These are phyloP conservation scores for Luperina testacea DNA, from an alignment of 2,888 invertebrate species.

Conservation along the genomic window DNA sequence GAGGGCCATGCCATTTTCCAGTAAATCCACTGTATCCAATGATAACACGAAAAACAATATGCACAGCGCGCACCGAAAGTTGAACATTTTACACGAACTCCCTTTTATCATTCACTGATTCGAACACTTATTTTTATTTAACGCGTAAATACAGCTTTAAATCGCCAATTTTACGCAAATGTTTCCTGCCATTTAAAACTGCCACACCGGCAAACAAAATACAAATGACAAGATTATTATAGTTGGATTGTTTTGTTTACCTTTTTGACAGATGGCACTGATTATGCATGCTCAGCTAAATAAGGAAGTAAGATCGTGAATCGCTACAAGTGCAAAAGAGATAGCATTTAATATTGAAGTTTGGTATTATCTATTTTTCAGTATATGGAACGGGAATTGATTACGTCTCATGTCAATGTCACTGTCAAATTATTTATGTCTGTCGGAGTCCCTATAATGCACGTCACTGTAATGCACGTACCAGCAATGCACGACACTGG, in stretches of 20 bases:
- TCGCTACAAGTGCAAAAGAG: neutral
- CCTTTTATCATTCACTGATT: constrained; percentile 4
- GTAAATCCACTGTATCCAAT: constrained; percentile 72
- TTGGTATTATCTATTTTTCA: neutral
- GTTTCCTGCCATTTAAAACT: constrained; percentile 28
- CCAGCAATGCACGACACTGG: no score
- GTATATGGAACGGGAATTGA: neutral
- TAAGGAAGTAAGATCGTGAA: neutral
- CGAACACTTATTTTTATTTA: constrained; percentile 7
- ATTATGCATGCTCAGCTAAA: neutral
- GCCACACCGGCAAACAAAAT: constrained; percentile 50
- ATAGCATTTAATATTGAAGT: neutral
- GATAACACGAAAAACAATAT: constrained; percentile 63
- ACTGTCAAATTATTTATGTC: constrained; percentile 3
- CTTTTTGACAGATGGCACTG: constrained; percentile 16
- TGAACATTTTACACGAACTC: constrained; percentile 47
- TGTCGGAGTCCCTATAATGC: no score
- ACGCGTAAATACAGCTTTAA: constrained; percentile 6
- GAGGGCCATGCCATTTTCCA: constrained; percentile 91
- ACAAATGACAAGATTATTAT: constrained; percentile 4
- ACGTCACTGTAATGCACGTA: no score
- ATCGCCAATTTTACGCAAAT: constrained; percentile 11
- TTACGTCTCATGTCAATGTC: neutral
- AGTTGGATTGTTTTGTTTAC: constrained; percentile 38
- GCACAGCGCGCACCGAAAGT: constrained; percentile 35